Conservation (phyloP, 2,113 vertebrate genomes). For the Atlantisia rogersi region DNA sequence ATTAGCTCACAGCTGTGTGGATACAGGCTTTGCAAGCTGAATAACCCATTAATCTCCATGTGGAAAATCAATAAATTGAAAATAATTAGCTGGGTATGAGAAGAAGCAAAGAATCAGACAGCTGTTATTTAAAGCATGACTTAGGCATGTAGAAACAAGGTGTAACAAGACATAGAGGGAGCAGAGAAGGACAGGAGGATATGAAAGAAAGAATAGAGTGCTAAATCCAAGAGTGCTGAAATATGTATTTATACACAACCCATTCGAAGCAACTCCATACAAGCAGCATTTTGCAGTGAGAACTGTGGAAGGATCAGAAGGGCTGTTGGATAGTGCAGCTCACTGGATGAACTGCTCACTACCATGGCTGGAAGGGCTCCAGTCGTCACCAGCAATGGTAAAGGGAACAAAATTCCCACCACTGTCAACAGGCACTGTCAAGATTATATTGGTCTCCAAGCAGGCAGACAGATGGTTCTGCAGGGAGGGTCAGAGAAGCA, state of each 20-base stretch:
- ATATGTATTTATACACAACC: not conserved
- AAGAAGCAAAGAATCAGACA: constrained; percentile 57
- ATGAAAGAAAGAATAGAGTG: not conserved
- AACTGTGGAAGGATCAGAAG: not conserved
- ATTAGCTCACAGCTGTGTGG: constrained; percentile 57
- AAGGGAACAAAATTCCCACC: not conserved
- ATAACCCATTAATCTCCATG: constrained; percentile 66
- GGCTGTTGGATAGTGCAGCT: not conserved
- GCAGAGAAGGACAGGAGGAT: not conserved
- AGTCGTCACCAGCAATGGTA: not conserved
- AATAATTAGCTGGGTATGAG: constrained; percentile 68
- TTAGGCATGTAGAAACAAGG: constrained; percentile 47
- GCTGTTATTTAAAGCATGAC: constrained; percentile 47
- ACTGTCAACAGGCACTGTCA: not conserved
- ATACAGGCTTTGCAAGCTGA: constrained; percentile 47
- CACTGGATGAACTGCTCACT: not conserved
- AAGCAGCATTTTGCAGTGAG: not conserved
- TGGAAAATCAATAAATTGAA: constrained; percentile 75
- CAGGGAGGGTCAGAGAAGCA: not conserved
- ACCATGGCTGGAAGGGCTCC: not conserved
- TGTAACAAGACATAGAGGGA: constrained; percentile 10
- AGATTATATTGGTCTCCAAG: not conserved
- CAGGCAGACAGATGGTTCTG: not conserved
- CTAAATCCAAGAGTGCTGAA: not conserved
- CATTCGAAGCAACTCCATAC: not conserved